Evolutionary conservation across 2,888 invertebrate genomes (phyloP).

Genomic region (Campaea margaritaria): DNA sequence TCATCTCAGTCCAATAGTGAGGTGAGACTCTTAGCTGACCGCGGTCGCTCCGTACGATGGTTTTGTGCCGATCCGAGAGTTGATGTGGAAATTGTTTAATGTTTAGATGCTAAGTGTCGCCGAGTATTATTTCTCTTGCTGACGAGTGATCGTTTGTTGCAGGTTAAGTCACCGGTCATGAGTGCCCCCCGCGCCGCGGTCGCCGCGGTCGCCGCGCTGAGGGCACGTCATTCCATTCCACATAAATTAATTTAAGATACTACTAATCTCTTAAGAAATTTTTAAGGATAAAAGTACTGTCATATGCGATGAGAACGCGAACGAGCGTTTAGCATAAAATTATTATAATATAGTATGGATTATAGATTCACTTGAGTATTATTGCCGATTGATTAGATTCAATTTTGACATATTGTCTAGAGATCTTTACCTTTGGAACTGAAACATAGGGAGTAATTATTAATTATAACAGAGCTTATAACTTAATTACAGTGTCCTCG

Average conservation of each 20-base stretch:
- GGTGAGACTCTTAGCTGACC: slow-evolving; percentile 54
- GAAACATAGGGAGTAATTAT: slow-evolving; percentile 65
- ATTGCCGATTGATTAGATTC: slow-evolving; percentile 81
- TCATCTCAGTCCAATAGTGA: slow-evolving; percentile 82
- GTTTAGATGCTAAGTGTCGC: too few relatives aligned
- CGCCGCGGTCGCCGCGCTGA: slow-evolving; percentile 74
- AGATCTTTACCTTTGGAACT: slow-evolving; percentile 72
- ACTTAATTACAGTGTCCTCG: slow-evolving; percentile 53
- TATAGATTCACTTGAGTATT: slow-evolving; percentile 84
- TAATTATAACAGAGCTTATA: slow-evolving; percentile 72
- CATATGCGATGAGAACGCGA: slow-evolving; percentile 65
- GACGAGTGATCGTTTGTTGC: slow-evolving; percentile 52
- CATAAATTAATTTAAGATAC: slow-evolving; percentile 81
- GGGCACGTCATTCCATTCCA: slow-evolving; percentile 84
- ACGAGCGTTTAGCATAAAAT: slow-evolving; percentile 70
- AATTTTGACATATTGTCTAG: slow-evolving; percentile 66
- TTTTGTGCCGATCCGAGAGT: background rate
- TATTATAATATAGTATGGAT: slow-evolving; percentile 83
- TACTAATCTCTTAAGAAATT: slow-evolving; percentile 80
- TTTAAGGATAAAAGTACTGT: slow-evolving; percentile 78
- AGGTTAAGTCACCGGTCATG: slow-evolving; percentile 84
- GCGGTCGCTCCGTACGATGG: background rate
- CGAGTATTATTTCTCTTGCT: too few relatives aligned
- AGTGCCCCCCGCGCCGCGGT: slow-evolving; percentile 71
- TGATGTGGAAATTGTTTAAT: background rate